A percentile compares a stretch with the other conserved stretches of the same genome.
These are phyloP conservation scores for Peribatodes rhomboidaria DNA, from an alignment of 2,888 invertebrate species.

Conservation along the genomic window DNA sequence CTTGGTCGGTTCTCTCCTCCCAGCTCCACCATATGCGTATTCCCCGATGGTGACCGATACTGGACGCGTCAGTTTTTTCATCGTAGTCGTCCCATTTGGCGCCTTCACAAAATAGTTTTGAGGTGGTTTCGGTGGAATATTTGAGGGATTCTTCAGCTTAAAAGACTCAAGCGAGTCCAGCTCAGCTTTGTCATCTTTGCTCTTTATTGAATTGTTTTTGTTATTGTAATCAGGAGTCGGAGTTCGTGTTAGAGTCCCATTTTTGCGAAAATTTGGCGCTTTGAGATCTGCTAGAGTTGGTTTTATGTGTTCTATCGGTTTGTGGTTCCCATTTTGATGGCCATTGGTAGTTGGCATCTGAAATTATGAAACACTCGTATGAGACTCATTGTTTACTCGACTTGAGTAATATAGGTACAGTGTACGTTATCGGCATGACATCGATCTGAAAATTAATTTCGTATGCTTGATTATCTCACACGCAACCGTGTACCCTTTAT, in stretches of 20 bases:
- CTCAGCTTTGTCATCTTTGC: conserved; percentile 88
- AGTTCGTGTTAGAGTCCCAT: conserved; percentile 69
- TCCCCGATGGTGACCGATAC: conserved; percentile 91
- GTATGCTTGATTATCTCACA: conserved; percentile 37
- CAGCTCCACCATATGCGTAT: conserved; percentile 87
- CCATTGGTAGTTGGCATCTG: conserved; percentile 77
- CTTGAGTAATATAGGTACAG: conserved; percentile 2
- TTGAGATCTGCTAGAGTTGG: conserved; percentile 54
- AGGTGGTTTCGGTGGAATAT: conserved; percentile 88
- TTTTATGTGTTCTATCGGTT: conserved; percentile 45
- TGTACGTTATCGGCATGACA: conserved; percentile 16
- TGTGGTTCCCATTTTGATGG: conserved; percentile 67
- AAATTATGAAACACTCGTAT: conserved; percentile 43
- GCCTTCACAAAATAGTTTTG: conserved; percentile 89
- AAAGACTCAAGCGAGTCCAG: conserved; percentile 92
- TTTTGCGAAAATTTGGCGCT: conserved; percentile 68
- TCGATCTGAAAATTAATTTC: conserved; percentile 28
- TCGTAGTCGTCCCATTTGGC: conserved; percentile 84
- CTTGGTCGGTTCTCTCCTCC: conserved; percentile 88
- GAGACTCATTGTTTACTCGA: conserved; percentile 1
- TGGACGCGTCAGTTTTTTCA: conserved; percentile 86
- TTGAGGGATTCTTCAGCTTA: conserved; percentile 88
- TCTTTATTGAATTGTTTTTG: conserved; percentile 59
- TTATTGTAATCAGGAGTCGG: conserved; percentile 79
- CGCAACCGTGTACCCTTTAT: conserved; percentile 23